Percentiles rank a stretch among this genome's conserved stretches.
phyloP scores from a whole-genome alignment of 2,113 vertebrate genomes.

The Cariama cristata region DNA sequence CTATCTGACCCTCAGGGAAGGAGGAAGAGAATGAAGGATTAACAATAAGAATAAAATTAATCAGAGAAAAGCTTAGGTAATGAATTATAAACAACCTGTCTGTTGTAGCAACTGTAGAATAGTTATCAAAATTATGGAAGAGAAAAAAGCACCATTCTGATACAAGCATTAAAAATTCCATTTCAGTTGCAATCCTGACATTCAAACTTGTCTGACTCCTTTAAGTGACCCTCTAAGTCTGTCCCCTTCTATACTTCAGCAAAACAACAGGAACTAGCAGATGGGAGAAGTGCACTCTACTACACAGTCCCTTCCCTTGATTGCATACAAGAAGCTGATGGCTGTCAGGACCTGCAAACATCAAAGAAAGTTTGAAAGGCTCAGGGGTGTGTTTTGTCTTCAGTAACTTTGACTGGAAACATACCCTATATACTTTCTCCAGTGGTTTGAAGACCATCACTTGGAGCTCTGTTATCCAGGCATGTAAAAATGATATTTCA shows the following conservation, averaged over 20 bases:
- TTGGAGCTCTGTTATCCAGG: background rate
- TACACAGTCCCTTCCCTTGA: background rate
- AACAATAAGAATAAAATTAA: background rate
- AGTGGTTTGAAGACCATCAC: background rate
- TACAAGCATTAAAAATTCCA: background rate
- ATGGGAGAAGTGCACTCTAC: background rate
- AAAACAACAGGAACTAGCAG: background rate
- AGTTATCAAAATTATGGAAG: background rate
- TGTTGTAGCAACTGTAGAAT: background rate
- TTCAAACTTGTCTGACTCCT: background rate
- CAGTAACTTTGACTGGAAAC: background rate
- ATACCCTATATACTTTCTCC: background rate
- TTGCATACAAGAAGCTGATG: background rate
- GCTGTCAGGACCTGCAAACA: background rate
- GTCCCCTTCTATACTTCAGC: background rate
- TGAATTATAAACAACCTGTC: background rate
- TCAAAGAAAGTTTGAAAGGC: background rate
- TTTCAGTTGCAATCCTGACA: background rate
- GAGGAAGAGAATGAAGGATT: background rate
- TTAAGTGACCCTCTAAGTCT: background rate
- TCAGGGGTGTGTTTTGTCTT: background rate
- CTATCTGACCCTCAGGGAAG: background rate
- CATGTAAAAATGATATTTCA: background rate
- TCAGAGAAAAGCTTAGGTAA: background rate
- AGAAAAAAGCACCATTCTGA: background rate